phyloP scores from a whole-genome alignment of 2,797 vertebrate genomes.

The Prionace glauca region DNA sequence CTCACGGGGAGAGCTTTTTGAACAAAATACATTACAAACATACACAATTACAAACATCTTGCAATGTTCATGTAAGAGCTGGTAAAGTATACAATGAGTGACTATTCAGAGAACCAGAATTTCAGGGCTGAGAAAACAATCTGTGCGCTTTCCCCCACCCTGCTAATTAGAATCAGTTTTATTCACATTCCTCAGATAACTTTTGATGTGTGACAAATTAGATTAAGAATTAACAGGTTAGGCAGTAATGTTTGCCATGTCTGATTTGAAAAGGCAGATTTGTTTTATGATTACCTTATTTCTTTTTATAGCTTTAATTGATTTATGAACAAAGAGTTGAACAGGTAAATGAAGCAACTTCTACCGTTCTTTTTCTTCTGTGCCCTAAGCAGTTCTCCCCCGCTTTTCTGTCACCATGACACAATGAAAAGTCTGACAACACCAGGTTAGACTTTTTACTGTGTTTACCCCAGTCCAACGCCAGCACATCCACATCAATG shows the following conservation, averaged over 20 bases:
- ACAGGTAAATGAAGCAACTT: neutral
- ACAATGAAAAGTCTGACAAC: too few species aligned
- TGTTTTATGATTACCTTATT: neutral
- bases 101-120: neutral
- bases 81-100: neutral
- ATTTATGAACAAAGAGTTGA: neutral
- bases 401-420: neutral
- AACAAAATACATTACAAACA: neutral
- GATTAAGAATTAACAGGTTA: neutral
- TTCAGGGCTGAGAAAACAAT: neutral
- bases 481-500: too few species aligned
- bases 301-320: neutral
- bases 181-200: constrained; percentile 5
- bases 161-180: neutral
- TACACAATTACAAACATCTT: neutral
- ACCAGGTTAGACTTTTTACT: too few species aligned
- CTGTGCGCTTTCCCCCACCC: neutral
- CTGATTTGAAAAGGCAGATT: neutral
- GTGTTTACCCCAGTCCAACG: too few species aligned
- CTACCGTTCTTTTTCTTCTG: neutral
- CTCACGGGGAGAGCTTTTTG: neutral
- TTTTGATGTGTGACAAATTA: neutral
- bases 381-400: neutral
- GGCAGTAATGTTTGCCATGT: neutral
- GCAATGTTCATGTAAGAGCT: too few species aligned